Evolutionary conservation across 2,113 vertebrate genomes (phyloP).

Genomic region (Hepsetus odoe): DNA sequence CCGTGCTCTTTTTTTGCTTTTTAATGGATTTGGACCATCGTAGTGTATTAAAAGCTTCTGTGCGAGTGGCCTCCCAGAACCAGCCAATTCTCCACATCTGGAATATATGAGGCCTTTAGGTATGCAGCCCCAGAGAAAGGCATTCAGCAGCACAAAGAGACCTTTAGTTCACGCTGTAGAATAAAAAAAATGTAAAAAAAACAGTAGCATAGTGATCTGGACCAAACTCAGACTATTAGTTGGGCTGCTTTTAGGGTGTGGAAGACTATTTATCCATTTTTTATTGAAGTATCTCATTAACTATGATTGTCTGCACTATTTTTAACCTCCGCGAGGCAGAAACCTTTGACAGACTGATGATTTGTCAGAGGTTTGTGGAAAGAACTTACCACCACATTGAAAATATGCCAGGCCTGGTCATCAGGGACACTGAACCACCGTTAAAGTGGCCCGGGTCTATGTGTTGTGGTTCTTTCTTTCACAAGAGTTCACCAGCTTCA

Average conservation of each 20-base stretch:
- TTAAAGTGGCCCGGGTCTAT: neutral
- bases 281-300: conserved; percentile 26
- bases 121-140: conserved; percentile 79
- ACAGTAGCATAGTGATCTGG: conserved; percentile 69
- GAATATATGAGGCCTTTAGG: conserved; percentile 81
- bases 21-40: conserved; percentile 69
- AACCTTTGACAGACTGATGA: conserved; percentile 25
- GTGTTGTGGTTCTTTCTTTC: neutral
- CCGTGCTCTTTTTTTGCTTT: conserved; percentile 58
- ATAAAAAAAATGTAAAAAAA: conserved; percentile 55
- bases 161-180: conserved; percentile 66
- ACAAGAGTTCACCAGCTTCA: neutral
- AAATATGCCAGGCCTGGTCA: conserved; percentile 3
- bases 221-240: conserved; percentile 67
- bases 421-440: neutral
- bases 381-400: conserved; percentile 26
- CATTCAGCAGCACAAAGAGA: conserved; percentile 78
- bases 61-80: conserved; percentile 56
- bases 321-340: conserved; percentile 37
- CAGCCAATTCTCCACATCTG: conserved; percentile 80
- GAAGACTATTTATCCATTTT: conserved; percentile 51
- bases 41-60: conserved; percentile 68
- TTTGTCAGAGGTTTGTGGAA: conserved; percentile 15
- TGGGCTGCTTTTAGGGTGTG: conserved; percentile 61
- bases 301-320: conserved; percentile 21